These are phyloP conservation scores for Polia nebulosa DNA, from an alignment of 2,888 invertebrate genomes.

Conservation along the genomic window DNA sequence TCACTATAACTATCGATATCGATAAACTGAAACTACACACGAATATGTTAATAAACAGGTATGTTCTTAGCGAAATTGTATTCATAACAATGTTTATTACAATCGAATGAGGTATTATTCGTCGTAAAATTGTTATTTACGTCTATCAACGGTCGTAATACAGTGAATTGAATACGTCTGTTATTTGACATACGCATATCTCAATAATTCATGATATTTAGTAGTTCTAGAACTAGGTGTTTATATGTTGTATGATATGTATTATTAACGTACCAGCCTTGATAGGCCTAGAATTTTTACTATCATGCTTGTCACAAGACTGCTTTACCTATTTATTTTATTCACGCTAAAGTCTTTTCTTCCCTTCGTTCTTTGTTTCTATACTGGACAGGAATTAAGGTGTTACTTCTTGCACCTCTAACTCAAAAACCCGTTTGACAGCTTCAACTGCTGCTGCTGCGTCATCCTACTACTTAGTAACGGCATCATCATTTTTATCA, in stretches of 20 bases:
- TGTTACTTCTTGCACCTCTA: background rate
- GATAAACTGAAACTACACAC: constrained; percentile 63
- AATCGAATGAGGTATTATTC: constrained; percentile 44
- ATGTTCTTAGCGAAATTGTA: constrained; percentile 39
- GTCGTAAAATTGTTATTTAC: constrained; percentile 51
- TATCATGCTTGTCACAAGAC: no score
- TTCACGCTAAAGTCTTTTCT: no score
- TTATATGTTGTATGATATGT: background rate
- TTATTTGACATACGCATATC: constrained; percentile 38
- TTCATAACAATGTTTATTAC: constrained; percentile 51
- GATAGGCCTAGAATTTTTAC: background rate
- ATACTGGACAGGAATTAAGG: background rate
- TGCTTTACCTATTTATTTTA: background rate
- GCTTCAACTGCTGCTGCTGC: background rate
- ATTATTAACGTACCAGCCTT: background rate
- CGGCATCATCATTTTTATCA: background rate
- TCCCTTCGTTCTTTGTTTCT: background rate
- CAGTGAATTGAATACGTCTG: constrained; percentile 39
- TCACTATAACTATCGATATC: constrained; percentile 77
- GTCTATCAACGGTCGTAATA: constrained; percentile 39
- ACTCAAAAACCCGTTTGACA: background rate
- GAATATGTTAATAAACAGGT: constrained; percentile 47
- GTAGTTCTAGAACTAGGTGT: constrained; percentile 1
- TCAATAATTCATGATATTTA: constrained; percentile 53
- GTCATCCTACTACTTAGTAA: background rate